Percentiles rank a stretch among this genome's conserved stretches.
Evolutionary conservation across 2,797 vertebrate genomes (phyloP).

Genomic region (Muscicapa striata): DNA sequence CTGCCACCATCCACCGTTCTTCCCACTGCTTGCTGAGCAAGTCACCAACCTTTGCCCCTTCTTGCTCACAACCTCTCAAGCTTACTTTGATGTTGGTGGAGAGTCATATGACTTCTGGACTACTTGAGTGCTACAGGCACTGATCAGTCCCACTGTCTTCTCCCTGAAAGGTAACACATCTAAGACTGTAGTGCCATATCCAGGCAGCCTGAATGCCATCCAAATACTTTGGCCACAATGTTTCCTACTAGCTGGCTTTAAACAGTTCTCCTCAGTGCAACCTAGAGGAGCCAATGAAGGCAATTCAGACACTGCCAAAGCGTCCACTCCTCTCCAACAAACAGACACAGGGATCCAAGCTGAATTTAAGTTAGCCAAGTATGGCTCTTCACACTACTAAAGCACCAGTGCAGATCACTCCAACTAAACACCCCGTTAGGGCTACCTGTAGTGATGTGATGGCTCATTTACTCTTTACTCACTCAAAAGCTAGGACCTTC

Average conservation of each 20-base stretch:
- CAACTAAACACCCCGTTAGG: neutral
- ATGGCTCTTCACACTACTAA: neutral
- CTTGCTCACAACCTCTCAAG: neutral
- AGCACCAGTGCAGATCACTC: neutral
- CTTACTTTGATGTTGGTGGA: neutral
- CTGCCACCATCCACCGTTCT: neutral
- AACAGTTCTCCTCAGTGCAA: neutral
- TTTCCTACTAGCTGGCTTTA: neutral
- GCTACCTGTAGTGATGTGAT: neutral
- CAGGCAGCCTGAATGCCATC: neutral
- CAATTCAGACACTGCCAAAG: neutral
- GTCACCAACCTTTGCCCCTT: neutral
- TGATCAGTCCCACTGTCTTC: neutral
- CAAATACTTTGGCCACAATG: neutral
- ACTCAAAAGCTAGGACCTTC: neutral
- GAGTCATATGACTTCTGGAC: neutral
- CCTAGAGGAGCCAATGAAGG: neutral
- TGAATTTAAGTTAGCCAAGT: neutral
- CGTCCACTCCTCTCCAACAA: neutral
- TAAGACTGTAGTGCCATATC: neutral
- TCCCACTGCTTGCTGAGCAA: neutral
- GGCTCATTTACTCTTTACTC: neutral
- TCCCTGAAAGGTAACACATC: neutral
- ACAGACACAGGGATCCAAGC: neutral
- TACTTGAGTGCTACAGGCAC: neutral